These are phyloP conservation scores for Rhinophrynus dorsalis DNA, from an alignment of 2,797 vertebrate species.

Conservation along the genomic window DNA sequence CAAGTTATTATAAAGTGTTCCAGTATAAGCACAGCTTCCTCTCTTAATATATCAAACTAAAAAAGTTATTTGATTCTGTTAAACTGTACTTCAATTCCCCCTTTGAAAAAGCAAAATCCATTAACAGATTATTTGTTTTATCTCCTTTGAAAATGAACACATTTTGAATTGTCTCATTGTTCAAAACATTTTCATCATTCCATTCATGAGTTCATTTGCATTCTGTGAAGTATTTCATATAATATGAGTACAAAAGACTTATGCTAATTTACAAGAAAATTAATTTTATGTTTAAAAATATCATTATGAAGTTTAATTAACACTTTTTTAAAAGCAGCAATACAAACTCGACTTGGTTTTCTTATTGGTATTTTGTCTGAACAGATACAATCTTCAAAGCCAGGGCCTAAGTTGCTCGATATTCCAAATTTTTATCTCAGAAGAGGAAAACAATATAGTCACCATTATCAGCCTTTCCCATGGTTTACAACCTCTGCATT, in stretches of 20 bases:
- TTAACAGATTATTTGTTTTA: slow-evolving; percentile 43
- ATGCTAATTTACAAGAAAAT: slow-evolving; percentile 44
- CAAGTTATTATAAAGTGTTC: too few relatives aligned
- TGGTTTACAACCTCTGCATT: too few relatives aligned
- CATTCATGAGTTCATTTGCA: slow-evolving; percentile 34
- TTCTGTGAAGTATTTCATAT: slow-evolving; percentile 20
- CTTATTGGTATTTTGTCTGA: not conserved
- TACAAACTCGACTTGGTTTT: not conserved
- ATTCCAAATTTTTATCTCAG: not conserved
- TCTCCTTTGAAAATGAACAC: slow-evolving; percentile 1
- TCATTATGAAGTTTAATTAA: slow-evolving; percentile 43
- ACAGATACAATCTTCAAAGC: not conserved
- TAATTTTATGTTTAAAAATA: slow-evolving; percentile 40
- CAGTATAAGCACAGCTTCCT: not conserved
- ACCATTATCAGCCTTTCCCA: too few relatives aligned
- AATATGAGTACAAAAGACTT: slow-evolving; percentile 39
- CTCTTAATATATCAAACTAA: not conserved
- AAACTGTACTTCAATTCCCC: slow-evolving; percentile 5
- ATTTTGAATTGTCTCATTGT: slow-evolving; percentile 37
- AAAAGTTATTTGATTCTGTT: slow-evolving; percentile 5
- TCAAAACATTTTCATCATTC: slow-evolving; percentile 31
- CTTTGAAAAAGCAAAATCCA: slow-evolving; percentile 25
- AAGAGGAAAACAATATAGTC: too few relatives aligned
- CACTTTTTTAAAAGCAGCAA: slow-evolving; percentile 20
- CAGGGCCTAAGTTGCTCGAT: not conserved